Evolutionary conservation across 2,797 vertebrate genomes (phyloP).

Genomic region (Phrynocephalus vlangalii): DNA sequence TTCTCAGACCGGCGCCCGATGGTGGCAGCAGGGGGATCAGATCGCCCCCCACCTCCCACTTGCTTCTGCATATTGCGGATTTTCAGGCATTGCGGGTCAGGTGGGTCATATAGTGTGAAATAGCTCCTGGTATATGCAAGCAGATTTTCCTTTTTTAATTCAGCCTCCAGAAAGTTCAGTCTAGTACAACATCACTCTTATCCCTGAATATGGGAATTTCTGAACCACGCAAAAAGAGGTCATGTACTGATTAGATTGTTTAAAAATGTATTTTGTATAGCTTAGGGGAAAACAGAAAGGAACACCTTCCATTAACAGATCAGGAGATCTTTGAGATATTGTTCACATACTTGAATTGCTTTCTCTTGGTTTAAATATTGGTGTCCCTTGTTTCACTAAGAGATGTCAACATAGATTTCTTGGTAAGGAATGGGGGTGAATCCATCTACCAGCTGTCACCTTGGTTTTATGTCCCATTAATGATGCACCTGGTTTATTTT

Average conservation of each 20-base stretch:
- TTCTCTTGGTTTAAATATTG: background rate
- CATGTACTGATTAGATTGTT: background rate
- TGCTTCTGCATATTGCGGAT: too few species aligned
- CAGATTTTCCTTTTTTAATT: background rate
- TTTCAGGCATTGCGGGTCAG: too few species aligned
- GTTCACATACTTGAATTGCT: background rate
- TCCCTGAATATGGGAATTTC: constrained; percentile 1
- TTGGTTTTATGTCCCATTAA: constrained; percentile 7
- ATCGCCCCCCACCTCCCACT: too few species aligned
- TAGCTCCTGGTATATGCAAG: background rate
- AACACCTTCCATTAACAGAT: background rate
- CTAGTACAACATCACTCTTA: background rate
- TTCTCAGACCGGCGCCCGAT: too few species aligned
- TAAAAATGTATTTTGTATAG: constrained; percentile 27
- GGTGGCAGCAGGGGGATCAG: too few species aligned
- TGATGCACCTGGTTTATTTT: constrained; percentile 12
- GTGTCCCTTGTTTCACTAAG: constrained; percentile 12
- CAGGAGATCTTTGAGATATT: background rate
- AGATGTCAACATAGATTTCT: background rate
- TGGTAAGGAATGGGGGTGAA: background rate
- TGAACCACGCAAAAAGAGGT: constrained; percentile 11
- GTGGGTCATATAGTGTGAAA: background rate
- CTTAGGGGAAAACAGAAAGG: background rate
- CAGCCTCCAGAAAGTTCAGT: background rate
- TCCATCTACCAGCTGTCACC: background rate